Percentiles rank a stretch among this genome's conserved stretches.
Evolutionary conservation across 30 jellyfish, hydroid and myxozoan genomes (phyloP).

Genomic region (Aurelia sp.): DNA sequence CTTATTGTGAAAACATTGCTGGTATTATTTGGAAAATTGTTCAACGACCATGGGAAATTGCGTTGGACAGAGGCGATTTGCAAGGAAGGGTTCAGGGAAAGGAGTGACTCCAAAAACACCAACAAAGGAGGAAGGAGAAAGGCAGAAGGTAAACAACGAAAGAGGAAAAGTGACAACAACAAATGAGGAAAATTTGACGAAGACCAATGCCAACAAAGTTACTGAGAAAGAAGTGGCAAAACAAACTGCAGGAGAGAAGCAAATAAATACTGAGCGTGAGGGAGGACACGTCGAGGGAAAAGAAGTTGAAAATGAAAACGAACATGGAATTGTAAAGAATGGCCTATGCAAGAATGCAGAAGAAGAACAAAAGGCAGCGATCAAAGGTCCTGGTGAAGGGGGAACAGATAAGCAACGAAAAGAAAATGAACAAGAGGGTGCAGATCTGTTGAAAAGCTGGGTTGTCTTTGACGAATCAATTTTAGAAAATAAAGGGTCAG

Average conservation of each 20-base stretch:
- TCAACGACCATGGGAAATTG: constrained; percentile 56
- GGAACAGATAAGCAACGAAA: not conserved
- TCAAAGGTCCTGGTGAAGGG: too few species aligned
- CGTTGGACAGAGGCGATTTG: constrained; percentile 27
- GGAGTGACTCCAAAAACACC: constrained; percentile 51
- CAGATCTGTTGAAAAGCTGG: constrained; percentile 10
- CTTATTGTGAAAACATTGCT: not conserved
- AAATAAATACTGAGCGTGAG: too few species aligned
- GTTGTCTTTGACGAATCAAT: constrained; percentile 30
- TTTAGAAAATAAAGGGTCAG: too few species aligned
- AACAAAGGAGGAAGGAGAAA: not conserved
- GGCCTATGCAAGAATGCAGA: too few species aligned
- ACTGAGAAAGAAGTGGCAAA: too few species aligned
- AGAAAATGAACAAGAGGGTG: not conserved
- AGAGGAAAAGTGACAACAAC: constrained; percentile 2
- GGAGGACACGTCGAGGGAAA: too few species aligned
- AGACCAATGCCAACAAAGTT: not conserved
- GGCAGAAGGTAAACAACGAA: not conserved
- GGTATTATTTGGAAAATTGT: not conserved
- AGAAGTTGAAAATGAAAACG: too few species aligned
- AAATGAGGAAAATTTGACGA: not conserved
- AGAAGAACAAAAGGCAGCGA: too few species aligned
- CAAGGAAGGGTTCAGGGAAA: not conserved
- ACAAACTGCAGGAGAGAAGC: too few species aligned
- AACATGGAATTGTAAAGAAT: too few species aligned